Base-by-base conservation (phyloP, 2,797 vertebrate species). In the Pyrocephalus nanus region DNA sequence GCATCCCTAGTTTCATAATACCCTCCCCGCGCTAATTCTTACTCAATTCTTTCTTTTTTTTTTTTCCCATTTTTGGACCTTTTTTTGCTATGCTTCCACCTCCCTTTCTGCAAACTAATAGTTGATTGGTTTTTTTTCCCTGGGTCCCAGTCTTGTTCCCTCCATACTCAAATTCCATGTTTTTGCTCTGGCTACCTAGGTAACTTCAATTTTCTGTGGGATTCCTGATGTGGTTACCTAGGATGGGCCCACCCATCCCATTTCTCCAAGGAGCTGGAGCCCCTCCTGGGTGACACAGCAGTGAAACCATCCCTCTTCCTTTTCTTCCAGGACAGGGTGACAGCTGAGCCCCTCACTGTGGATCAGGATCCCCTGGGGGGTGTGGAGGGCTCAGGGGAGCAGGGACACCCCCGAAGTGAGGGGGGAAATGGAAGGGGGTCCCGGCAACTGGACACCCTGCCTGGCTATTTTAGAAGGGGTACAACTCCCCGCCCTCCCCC, bases 131-230 rank as follows among this genome's bases (percentile, higher is more conserved):
- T 71, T 36, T 53, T 54, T 32, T 19, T 3, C 69, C 50, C 8
- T 2, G 9, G 8, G 7, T 54, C 43, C 54, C 62, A 36, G 9
- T 1, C 71, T 27, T 54, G 67, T 47, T 54, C 51, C 47, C 43
- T 11, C 47, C 40, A 2, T 8, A 7, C 32, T 48, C 26, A 42
- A 36, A 73, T 23, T 3, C 1, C 4, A 15, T 23, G 21, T 0
- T 13, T 78, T 71, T 40, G 29, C 43, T 38, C 1, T 67, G 47
- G 13, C 15, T 42, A 17, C 50, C 12, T 7, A 15, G 11, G 40
- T 13, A 53, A 69, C 11, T 9, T 53, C 71, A 51, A 6, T 47
- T 38, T 61, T 27, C 22, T 4, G 6, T 0, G n/a, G 55, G 64
- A 54, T 29, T 62, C n/a, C 60, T 13, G 18, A 19, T 6, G 26